Evolutionary conservation across 1,140 invertebrate species (phyloP).

Genomic region (Neodiprion fabricii): DNA sequence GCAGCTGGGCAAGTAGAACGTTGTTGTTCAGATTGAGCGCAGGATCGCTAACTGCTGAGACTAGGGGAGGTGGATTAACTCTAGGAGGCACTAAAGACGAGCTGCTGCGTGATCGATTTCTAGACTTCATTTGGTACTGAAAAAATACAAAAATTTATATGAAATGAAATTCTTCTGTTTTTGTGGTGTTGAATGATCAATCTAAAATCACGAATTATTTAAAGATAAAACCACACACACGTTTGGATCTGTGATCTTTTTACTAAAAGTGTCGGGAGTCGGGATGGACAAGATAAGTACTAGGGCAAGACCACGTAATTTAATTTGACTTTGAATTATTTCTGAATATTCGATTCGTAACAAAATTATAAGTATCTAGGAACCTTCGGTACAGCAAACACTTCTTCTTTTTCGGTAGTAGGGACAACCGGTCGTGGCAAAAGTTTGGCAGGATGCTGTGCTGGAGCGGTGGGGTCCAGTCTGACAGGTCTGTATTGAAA

Average conservation of each 20-base stretch:
- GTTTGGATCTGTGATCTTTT: too few species aligned
- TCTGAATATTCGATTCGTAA: too few species aligned
- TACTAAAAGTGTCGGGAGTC: too few species aligned
- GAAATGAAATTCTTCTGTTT: too few species aligned
- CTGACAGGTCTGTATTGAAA: constrained; percentile 49
- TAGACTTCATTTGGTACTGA: constrained; percentile 60
- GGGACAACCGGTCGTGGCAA: constrained; percentile 42
- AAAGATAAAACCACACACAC: too few species aligned
- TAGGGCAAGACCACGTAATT: too few species aligned
- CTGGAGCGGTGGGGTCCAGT: constrained; percentile 49
- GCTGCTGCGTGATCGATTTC: constrained; percentile 60
- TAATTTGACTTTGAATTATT: too few species aligned
- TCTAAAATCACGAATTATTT: too few species aligned
- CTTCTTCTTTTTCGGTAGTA: constrained; percentile 54
- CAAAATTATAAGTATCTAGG: not conserved
- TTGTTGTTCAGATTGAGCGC: constrained; percentile 64
- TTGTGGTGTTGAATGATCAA: too few species aligned
- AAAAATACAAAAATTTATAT: constrained; percentile 22
- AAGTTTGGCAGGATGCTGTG: constrained; percentile 52
- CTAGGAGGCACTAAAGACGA: constrained; percentile 51
- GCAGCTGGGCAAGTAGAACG: constrained; percentile 70
- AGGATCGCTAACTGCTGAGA: constrained; percentile 66
- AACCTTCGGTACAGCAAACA: constrained; percentile 64
- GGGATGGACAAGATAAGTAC: not conserved
- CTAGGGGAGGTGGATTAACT: constrained; percentile 60